Conservation (phyloP, 2,888 invertebrate genomes). For the Phasia obesa region DNA sequence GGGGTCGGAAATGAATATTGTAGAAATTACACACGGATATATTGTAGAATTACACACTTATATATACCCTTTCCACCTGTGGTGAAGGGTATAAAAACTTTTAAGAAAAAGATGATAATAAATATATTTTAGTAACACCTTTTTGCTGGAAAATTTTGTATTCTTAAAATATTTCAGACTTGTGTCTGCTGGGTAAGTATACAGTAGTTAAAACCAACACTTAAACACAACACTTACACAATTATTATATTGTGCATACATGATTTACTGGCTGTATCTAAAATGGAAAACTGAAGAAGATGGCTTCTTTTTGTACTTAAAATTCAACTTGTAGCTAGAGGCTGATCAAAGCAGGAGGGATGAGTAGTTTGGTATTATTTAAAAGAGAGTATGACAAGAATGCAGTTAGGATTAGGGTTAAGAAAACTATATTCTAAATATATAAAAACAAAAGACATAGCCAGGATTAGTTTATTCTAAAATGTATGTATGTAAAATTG, state of each 20-base stretch:
- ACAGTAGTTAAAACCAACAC: constrained; percentile 35
- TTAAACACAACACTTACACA: background rate
- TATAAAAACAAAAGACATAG: background rate
- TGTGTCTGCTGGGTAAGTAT: background rate
- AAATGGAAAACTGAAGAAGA: constrained; percentile 4
- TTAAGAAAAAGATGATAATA: too few relatives aligned
- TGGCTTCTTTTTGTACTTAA: constrained; percentile 36
- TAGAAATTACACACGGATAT: too few relatives aligned
- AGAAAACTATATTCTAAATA: background rate
- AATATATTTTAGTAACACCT: too few relatives aligned
- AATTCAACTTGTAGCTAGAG: constrained; percentile 36
- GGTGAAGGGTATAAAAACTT: too few relatives aligned
- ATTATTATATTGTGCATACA: background rate
- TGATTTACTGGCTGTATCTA: constrained; percentile 34
- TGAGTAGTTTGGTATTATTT: constrained; percentile 1
- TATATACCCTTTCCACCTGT: too few relatives aligned
- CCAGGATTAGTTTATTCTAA: background rate
- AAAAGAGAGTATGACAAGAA: constrained; percentile 21
- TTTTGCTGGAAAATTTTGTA: too few relatives aligned
- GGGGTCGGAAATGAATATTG: too few relatives aligned
- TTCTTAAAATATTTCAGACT: too few relatives aligned
- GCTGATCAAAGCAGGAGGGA: background rate
- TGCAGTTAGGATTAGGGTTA: constrained; percentile 37
- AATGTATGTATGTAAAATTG: background rate
- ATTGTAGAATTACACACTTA: too few relatives aligned